Evolutionary conservation across 2,888 invertebrate genomes (phyloP), one percentile per base, ranked within the genome.

Genomic region (Melieria crassipennis): DNA sequence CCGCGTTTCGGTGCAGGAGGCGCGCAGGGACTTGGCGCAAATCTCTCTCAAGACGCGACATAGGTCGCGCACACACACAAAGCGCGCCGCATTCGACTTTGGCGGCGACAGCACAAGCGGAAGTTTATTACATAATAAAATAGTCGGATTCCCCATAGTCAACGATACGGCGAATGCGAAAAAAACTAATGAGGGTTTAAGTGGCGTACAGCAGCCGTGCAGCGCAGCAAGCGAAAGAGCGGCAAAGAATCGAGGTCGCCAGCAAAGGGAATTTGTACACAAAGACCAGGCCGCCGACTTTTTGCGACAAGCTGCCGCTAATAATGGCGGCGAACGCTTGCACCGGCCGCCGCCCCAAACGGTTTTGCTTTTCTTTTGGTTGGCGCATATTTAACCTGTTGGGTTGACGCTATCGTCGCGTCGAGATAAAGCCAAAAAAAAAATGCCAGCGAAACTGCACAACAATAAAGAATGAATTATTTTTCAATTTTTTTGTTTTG

Each of bases 71-170:
- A 16, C 45, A 6, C 30, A 30, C 30, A 30, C 30, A 30, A 30
- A 30, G 30, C 30, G 30, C 30, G 30, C 30, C 30, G 30, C 5
- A 10, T 6, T 13, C 52, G 52, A 4, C 11, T 11, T 13, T 50
- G 58, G 57, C 47, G n/a, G 48, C 50, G 52, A 3, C 61, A 47
- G 56, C 70, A 68, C 68, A 68, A 73, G 47, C 73, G 73, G 67
- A 65, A 70, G 73, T 71, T 73, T 73, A 73, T 71, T 73, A 70
- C 61, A 67, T 65, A 69, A 73, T 73, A 71, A 71, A 65, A 60
- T 69, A 70, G 63, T 69, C 30, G 30, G 30, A 30, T 30, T 30
- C 30, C 30, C 30, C 30, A 30, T 30, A 30, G 30, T 30, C 30
- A 30, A 30, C 30, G 30, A 30, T n/a, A n/a, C 30, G 30, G 30